These are phyloP conservation scores for Psittacula echo DNA, from an alignment of 2,797 vertebrate species.

Conservation along the genomic window DNA sequence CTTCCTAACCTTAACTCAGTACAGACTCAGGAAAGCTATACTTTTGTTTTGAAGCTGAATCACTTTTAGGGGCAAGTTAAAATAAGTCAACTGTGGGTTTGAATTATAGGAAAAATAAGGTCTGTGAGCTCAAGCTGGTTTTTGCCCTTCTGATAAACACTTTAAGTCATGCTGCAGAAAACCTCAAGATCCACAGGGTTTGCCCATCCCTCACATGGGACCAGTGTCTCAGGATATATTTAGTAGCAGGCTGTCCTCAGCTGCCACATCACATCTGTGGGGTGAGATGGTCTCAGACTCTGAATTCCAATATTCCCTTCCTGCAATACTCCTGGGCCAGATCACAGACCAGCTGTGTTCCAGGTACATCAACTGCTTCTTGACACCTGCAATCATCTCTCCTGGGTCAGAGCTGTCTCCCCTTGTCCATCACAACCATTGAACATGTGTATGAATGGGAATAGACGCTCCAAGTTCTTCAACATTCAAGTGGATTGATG, in stretches of 20 bases:
- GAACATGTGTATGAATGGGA: neutral
- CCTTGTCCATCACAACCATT: neutral
- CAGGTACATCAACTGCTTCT: neutral
- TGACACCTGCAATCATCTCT: neutral
- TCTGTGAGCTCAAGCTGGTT: neutral
- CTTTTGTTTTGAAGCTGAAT: neutral
- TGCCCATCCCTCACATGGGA: neutral
- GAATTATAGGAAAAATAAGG: neutral
- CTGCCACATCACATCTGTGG: neutral
- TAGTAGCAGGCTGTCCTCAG: neutral
- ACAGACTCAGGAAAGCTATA: neutral
- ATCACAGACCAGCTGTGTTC: too few relatives aligned
- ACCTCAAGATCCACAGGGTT: constrained; percentile 1
- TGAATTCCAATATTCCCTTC: neutral
- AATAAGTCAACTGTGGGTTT: neutral
- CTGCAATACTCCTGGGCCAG: neutral
- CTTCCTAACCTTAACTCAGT: neutral
- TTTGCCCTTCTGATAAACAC: constrained; percentile 11
- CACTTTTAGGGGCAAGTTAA: neutral
- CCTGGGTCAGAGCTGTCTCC: neutral
- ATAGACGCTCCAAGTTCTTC: neutral
- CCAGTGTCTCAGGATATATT: neutral
- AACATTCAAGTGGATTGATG: neutral
- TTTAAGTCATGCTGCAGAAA: neutral
- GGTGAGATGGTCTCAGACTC: neutral